Percentiles rank a stretch among this genome's conserved stretches.
phyloP scores from a whole-genome alignment of 2,113 vertebrate species.

The Rousettus leschenaultii region DNA sequence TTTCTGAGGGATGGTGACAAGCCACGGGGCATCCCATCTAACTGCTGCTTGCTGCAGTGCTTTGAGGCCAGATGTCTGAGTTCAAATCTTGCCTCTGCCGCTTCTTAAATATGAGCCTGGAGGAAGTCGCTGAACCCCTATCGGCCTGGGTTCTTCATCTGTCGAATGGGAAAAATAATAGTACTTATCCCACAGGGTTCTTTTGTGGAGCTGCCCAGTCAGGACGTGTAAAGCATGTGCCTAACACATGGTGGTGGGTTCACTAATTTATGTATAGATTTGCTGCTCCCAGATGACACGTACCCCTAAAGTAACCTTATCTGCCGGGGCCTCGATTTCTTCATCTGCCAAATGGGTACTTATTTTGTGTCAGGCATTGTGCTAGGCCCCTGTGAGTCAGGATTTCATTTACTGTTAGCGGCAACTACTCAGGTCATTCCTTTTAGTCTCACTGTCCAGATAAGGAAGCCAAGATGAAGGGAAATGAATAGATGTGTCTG shows the following conservation, averaged over 20 bases:
- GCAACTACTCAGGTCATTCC: background rate
- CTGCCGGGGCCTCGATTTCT: background rate
- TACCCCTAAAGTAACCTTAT: background rate
- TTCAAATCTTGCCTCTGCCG: background rate
- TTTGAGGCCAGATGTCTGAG: background rate
- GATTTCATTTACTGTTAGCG: background rate
- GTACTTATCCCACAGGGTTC: background rate
- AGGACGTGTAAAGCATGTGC: accelerated
- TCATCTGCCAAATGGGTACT: background rate
- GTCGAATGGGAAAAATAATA: background rate
- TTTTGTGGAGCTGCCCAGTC: background rate
- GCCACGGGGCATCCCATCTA: background rate
- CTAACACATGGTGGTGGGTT: accelerated
- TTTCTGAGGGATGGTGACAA: background rate
- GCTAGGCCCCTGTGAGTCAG: too few relatives aligned
- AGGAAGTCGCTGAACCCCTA: background rate
- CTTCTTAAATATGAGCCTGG: background rate
- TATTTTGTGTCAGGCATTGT: background rate
- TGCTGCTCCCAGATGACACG: background rate
- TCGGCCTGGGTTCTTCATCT: background rate
- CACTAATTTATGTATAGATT: accelerated
- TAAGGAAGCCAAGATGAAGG: background rate
- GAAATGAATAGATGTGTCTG: accelerated
- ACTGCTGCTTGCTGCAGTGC: background rate
- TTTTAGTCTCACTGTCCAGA: background rate